phyloP scores from a whole-genome alignment of 2,797 vertebrate genomes.

The Orientallactaga sibirica region DNA sequence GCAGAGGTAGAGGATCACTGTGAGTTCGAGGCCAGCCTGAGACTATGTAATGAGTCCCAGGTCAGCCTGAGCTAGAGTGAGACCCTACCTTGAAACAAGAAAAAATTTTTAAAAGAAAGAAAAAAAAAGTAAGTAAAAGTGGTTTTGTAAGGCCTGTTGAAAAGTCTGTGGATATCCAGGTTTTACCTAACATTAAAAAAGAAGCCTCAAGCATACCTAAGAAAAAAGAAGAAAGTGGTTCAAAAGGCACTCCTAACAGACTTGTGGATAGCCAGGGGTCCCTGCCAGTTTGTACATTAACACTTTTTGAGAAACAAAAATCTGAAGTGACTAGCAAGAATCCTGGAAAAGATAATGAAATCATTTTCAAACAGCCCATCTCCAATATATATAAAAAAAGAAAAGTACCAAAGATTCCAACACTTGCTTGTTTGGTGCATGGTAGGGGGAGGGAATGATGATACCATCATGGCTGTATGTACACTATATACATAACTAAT shows the following conservation, averaged over 20 bases:
- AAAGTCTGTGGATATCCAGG: conserved; percentile 15
- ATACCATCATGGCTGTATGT: too few relatives aligned
- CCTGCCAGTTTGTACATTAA: conserved; percentile 94
- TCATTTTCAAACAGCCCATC: conserved; percentile 88
- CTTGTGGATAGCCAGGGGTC: conserved; percentile 89
- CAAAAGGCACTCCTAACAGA: background rate
- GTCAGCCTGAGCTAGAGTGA: too few relatives aligned
- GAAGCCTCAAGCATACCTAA: conserved; percentile 45
- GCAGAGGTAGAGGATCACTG: too few relatives aligned
- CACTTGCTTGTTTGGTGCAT: conserved; percentile 58
- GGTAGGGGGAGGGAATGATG: background rate
- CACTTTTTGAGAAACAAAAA: conserved; percentile 92
- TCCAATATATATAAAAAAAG: background rate
- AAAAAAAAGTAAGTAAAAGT: too few relatives aligned
- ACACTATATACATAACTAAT: too few relatives aligned
- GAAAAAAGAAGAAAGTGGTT: conserved; percentile 71
- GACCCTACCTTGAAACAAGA: too few relatives aligned
- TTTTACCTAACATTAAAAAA: conserved; percentile 44
- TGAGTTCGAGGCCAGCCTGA: too few relatives aligned
- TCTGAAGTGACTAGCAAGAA: conserved; percentile 81
- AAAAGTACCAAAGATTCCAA: conserved; percentile 60
- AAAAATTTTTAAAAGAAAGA: too few relatives aligned
- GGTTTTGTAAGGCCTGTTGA: too few relatives aligned
- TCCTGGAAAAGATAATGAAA: conserved; percentile 89
- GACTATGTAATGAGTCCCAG: too few relatives aligned